Percentiles rank a stretch among this genome's conserved stretches.
Conservation (phyloP, 1,140 invertebrate genomes). For the Lepidostoma basale region DNA sequence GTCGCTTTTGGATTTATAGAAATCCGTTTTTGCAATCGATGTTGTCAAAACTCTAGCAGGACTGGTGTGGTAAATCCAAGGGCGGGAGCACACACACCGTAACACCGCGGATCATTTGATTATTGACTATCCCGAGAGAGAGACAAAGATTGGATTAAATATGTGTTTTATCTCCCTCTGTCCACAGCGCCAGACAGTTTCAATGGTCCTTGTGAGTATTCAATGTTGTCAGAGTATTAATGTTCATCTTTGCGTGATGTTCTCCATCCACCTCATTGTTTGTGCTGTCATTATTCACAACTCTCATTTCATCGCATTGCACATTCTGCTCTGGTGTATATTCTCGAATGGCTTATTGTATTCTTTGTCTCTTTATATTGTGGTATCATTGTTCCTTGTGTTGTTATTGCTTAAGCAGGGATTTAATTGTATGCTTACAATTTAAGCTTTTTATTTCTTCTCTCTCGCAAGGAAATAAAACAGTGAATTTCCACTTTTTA, state of each 20-base stretch:
- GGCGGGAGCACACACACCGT: conserved; percentile 11
- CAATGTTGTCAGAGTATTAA: conserved; percentile 48
- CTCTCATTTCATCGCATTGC: not conserved
- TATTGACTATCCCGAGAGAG: not conserved
- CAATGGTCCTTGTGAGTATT: conserved; percentile 85
- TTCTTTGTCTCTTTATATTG: too few species aligned
- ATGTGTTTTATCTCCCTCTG: conserved; percentile 49
- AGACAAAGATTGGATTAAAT: conserved; percentile 49
- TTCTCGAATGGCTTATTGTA: not conserved
- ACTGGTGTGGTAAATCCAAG: conserved; percentile 31
- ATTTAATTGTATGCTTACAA: conserved; percentile 1
- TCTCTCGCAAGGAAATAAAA: too few species aligned
- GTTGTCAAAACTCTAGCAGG: not conserved
- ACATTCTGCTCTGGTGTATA: conserved; percentile 9
- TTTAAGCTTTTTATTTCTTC: not conserved
- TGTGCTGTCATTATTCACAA: conserved; percentile 8
- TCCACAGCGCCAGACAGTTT: conserved; percentile 80
- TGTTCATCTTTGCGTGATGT: conserved; percentile 43
- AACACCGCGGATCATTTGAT: not conserved
- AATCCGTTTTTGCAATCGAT: conserved; percentile 16
- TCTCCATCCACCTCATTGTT: conserved; percentile 33
- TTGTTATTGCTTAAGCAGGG: conserved; percentile 7
- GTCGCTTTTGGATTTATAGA: conserved; percentile 42
- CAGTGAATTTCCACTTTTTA: not conserved
- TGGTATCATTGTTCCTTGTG: too few species aligned